These are phyloP conservation scores for Aplodontia rufa DNA, from an alignment of 2,113 vertebrate genomes.

Conservation along the genomic window DNA sequence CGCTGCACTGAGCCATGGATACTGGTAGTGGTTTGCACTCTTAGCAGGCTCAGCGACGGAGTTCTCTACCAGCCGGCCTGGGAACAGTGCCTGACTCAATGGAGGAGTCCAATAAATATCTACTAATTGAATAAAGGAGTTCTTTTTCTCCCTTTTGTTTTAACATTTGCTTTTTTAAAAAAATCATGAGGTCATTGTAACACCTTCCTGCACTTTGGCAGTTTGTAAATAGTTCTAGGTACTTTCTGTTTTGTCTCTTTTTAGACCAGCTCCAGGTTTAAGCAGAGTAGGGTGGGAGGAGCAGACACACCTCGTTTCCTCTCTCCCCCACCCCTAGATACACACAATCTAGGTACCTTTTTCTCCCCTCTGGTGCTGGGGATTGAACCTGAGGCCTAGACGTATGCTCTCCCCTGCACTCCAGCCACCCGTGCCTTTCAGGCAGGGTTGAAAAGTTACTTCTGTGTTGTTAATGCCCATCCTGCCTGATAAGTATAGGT, in stretches of 20 bases:
- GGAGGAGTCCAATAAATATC: background rate
- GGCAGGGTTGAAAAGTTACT: background rate
- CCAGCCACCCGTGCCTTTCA: background rate
- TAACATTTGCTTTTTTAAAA: slow-evolving; percentile 3
- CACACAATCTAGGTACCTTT: background rate
- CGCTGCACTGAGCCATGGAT: too few species aligned
- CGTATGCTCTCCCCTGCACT: too few species aligned
- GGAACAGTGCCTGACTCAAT: background rate
- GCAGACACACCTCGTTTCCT: background rate
- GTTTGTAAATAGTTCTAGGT: background rate
- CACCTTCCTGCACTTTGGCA: background rate
- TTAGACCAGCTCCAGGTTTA: background rate
- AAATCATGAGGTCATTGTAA: background rate
- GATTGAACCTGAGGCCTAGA: background rate
- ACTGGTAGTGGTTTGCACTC: background rate
- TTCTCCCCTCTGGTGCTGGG: background rate
- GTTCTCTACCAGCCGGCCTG: too few species aligned
- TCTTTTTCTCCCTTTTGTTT: background rate
- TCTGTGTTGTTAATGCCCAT: background rate
- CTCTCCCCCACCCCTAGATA: background rate
- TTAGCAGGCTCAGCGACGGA: background rate
- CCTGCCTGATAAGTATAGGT: too few species aligned
- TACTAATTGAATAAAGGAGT: background rate
- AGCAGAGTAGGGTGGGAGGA: background rate
- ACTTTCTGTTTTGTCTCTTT: background rate